Evolutionary conservation across 2,113 vertebrate species (phyloP).

Genomic region (Proterorhinus semilunaris): DNA sequence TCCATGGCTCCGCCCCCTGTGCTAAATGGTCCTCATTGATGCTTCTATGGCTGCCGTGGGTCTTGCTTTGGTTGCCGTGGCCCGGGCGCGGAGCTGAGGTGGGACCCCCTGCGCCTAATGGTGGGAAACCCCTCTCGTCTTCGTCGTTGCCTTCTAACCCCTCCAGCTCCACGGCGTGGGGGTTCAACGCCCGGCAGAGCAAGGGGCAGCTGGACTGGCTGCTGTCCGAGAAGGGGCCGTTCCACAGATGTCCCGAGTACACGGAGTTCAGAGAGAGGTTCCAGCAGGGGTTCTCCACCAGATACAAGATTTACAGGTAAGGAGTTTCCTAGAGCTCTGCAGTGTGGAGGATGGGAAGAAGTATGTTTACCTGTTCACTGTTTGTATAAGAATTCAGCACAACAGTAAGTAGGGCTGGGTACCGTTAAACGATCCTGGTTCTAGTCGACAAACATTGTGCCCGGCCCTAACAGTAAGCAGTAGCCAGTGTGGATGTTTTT

Average conservation of each 20-base stretch:
- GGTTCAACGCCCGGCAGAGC: slow-evolving; percentile 67
- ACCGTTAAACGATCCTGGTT: no score
- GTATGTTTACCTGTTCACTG: neutral
- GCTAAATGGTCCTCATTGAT: slow-evolving; percentile 72
- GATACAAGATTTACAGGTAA: slow-evolving; percentile 99
- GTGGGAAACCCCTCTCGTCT: slow-evolving; percentile 47
- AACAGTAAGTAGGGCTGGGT: no score
- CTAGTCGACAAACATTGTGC: no score
- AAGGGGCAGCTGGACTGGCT: slow-evolving; percentile 91
- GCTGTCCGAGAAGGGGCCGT: slow-evolving; percentile 93
- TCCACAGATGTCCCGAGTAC: slow-evolving; percentile 93
- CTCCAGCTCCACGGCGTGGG: slow-evolving; percentile 54
- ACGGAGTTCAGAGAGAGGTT: slow-evolving; percentile 92
- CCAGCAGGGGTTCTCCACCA: slow-evolving; percentile 95
- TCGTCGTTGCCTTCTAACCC: slow-evolving; percentile 40
- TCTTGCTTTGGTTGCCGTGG: slow-evolving; percentile 78
- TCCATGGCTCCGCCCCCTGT: slow-evolving; percentile 75
- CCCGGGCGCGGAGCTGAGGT: slow-evolving; percentile 79
- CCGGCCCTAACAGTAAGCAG: no score
- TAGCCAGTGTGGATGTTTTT: no score
- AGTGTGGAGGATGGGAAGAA: neutral
- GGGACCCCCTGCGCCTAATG: slow-evolving; percentile 52
- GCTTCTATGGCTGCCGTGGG: slow-evolving; percentile 70
- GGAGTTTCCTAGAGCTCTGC: slow-evolving; percentile 19
- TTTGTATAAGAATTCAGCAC: no score